Percentiles rank a stretch among this genome's conserved stretches.
Conservation (phyloP, 2,113 vertebrate genomes). For the Oceanodroma tethys region DNA sequence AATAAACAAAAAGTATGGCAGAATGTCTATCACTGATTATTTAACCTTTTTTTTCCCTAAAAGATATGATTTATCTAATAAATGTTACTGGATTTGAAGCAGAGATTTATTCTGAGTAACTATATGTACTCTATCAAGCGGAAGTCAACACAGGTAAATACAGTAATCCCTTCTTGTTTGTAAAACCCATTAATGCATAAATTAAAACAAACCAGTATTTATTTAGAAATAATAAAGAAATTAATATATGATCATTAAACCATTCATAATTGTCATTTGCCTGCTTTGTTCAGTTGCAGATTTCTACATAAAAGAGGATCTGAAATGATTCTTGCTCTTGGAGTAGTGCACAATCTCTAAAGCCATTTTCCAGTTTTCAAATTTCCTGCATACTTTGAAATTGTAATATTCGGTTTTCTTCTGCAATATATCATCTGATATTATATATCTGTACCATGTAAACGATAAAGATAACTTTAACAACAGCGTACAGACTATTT, state of each 20-base stretch:
- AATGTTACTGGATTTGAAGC: background rate
- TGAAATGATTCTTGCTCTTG: background rate
- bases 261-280: background rate
- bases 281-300: background rate
- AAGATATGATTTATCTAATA: background rate
- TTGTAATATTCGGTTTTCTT: background rate
- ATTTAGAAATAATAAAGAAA: background rate
- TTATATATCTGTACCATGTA: background rate
- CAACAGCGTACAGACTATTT: background rate
- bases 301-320: background rate
- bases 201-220: background rate
- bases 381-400: background rate
- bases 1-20: background rate
- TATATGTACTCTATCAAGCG: background rate
- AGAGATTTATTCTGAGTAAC: background rate
- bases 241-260: background rate
- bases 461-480: background rate
- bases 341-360: background rate
- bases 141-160: background rate
- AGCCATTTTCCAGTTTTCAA: background rate
- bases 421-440: background rate
- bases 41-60: background rate
- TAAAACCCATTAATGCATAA: background rate
- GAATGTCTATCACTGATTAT: background rate
- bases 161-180: background rate